These are phyloP conservation scores for Pimephales promelas DNA, from an alignment of 2,113 vertebrate genomes.

Conservation along the genomic window DNA sequence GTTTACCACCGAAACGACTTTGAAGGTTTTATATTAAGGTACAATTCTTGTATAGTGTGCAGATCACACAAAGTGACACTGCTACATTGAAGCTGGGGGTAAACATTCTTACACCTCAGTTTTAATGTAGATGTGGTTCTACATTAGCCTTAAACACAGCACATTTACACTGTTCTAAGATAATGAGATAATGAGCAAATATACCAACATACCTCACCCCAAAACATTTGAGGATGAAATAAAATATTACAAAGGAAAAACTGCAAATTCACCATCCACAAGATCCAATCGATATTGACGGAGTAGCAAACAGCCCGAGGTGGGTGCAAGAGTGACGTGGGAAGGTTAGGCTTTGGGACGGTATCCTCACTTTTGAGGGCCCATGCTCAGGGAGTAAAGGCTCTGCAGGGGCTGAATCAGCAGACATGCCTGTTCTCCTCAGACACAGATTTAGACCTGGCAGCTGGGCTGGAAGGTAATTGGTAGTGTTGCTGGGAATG, in stretches of 20 bases:
- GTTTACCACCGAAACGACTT: too few relatives aligned
- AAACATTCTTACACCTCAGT: slow-evolving; percentile 5
- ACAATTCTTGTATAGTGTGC: too few relatives aligned
- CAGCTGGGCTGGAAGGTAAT: slow-evolving; percentile 79
- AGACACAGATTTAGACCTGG: slow-evolving; percentile 86
- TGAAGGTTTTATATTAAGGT: too few relatives aligned
- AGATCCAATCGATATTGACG: not conserved
- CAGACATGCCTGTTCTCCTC: slow-evolving; percentile 84
- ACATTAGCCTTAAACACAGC: slow-evolving; percentile 9
- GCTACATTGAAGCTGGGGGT: slow-evolving; percentile 26
- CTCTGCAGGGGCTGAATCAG: slow-evolving; percentile 60
- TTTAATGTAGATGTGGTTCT: slow-evolving; percentile 17
- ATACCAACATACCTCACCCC: not conserved
- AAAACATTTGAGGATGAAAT: not conserved
- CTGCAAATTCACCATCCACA: not conserved
- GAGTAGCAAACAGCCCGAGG: not conserved
- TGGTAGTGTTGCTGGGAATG: slow-evolving; percentile 76
- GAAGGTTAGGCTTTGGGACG: slow-evolving; percentile 1
- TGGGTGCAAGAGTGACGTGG: not conserved
- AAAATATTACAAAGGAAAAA: not conserved
- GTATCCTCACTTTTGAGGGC: slow-evolving; percentile 31
- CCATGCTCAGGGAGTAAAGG: slow-evolving; percentile 24
- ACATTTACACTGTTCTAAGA: not conserved
- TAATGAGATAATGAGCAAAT: not conserved
- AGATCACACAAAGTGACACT: slow-evolving; percentile 37